Evolutionary conservation across 2,888 invertebrate genomes (phyloP).

Genomic region (Sesia apiformis): DNA sequence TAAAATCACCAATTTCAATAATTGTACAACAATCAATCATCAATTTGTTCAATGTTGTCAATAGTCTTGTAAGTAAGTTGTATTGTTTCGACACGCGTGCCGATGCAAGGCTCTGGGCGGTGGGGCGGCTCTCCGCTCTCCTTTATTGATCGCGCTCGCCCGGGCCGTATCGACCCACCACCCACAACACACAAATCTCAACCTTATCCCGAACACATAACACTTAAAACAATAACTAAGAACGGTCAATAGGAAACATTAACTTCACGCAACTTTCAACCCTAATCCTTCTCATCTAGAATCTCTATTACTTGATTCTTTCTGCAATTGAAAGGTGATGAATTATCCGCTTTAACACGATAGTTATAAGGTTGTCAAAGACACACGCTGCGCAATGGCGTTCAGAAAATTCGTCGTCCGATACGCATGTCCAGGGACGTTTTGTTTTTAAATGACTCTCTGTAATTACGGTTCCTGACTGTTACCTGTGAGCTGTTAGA

Average conservation of each 20-base stretch:
- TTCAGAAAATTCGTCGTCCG: conserved; percentile 37
- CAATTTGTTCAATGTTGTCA: neutral
- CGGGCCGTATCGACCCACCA: conserved; percentile 58
- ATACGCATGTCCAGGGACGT: conserved; percentile 58
- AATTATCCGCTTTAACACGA: conserved; percentile 55
- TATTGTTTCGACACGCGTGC: conserved; percentile 21
- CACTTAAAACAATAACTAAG: conserved; percentile 15
- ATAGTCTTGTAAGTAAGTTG: neutral
- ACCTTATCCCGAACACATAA: conserved; percentile 42
- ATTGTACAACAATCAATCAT: neutral
- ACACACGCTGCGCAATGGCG: conserved; percentile 33
- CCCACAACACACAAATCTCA: conserved; percentile 43
- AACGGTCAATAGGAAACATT: conserved; percentile 4
- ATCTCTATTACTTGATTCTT: conserved; percentile 19
- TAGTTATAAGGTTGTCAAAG: conserved; percentile 44
- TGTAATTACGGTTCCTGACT: neutral
- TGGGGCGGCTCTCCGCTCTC: conserved; percentile 33
- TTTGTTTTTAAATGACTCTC: conserved; percentile 5
- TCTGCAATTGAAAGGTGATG: conserved; percentile 25
- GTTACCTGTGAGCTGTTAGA: neutral
- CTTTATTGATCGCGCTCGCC: conserved; percentile 60
- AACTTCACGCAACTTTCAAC: conserved; percentile 27
- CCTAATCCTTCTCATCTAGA: neutral
- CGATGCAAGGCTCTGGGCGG: conserved; percentile 1
- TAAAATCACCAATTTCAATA: no score